Percentiles rank a stretch among this genome's conserved stretches.
These are phyloP conservation scores for Lissocephala sabroskyi DNA, from an alignment of 2,888 invertebrate species.

Conservation along the genomic window DNA sequence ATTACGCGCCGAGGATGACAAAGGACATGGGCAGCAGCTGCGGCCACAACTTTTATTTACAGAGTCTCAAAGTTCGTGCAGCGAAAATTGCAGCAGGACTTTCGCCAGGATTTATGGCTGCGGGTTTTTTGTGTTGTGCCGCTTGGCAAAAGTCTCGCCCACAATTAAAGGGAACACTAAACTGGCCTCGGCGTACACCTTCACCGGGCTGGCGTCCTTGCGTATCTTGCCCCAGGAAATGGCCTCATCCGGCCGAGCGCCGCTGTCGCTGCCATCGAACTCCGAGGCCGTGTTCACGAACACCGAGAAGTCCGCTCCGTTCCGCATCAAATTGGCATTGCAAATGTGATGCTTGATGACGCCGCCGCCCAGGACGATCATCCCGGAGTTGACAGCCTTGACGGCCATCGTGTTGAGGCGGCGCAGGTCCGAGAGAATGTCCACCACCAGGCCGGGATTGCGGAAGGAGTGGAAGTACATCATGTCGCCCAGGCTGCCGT, in stretches of 20 bases:
- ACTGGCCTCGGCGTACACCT: slow-evolving; percentile 94
- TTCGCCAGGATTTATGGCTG: not conserved
- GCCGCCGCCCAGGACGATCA: slow-evolving; percentile 97
- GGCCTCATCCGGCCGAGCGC: slow-evolving; percentile 98
- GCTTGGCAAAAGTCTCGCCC: slow-evolving; percentile 94
- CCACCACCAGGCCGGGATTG: slow-evolving; percentile 92
- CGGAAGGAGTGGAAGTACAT: slow-evolving; percentile 98
- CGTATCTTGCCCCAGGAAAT: slow-evolving; percentile 99
- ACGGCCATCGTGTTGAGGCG: slow-evolving; percentile 95
- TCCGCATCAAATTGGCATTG: slow-evolving; percentile 99
- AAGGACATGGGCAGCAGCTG: too few relatives aligned
- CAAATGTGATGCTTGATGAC: slow-evolving; percentile 99
- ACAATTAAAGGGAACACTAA: slow-evolving; percentile 95
- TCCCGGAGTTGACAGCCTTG: slow-evolving; percentile 92
- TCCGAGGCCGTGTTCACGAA: slow-evolving; percentile 96
- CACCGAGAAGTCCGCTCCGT: slow-evolving; percentile 96
- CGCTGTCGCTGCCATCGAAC: slow-evolving; percentile 98
- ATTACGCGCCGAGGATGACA: too few relatives aligned
- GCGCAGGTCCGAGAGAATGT: slow-evolving; percentile 92
- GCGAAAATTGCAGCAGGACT: too few relatives aligned
- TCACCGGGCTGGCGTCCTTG: slow-evolving; percentile 89
- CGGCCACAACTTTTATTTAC: too few relatives aligned
- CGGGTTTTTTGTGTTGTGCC: slow-evolving; percentile 69
- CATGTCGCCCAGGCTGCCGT: slow-evolving; percentile 98
- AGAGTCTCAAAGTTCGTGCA: too few relatives aligned